Conservation (phyloP, 2,888 invertebrate species). For the Drosophila neonasuta region DNA sequence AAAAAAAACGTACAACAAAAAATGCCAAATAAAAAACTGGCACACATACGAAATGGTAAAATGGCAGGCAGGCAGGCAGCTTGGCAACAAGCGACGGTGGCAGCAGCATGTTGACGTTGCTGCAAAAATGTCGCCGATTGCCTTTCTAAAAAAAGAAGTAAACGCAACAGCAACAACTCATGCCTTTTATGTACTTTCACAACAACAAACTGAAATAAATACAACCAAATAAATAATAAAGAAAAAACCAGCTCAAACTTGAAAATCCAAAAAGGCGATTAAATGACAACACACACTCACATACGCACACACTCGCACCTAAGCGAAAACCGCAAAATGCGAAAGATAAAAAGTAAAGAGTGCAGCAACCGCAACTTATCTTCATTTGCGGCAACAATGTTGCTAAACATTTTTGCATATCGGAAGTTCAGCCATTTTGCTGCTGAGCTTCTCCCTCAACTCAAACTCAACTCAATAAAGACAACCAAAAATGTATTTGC, state of each 20-base stretch:
- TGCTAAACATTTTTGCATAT: conserved; percentile 56
- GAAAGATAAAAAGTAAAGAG: conserved; percentile 8
- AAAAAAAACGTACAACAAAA: conserved; percentile 8
- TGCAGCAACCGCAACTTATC: conserved; percentile 5
- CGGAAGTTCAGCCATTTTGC: conserved; percentile 61
- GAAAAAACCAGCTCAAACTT: conserved; percentile 59
- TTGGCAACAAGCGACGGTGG: conserved; percentile 43
- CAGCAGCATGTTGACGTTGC: conserved; percentile 37
- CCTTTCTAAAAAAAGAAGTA: conserved; percentile 72
- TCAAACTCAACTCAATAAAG: conserved; percentile 5
- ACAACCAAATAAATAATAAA: conserved; percentile 38
- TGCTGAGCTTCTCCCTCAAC: conserved; percentile 28
- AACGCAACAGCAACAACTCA: conserved; percentile 19
- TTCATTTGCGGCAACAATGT: conserved; percentile 49
- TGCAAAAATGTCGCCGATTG: conserved; percentile 59
- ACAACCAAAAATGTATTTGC: conserved; percentile 20
- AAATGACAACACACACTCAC: conserved; percentile 30
- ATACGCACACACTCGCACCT: background rate
- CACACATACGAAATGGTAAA: conserved; percentile 58
- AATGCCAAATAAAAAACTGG: conserved; percentile 43
- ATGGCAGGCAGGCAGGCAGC: conserved; percentile 28
- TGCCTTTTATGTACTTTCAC: conserved; percentile 70
- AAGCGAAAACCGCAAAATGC: background rate
- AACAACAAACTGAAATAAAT: conserved; percentile 17
- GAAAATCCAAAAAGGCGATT: conserved; percentile 58